phyloP scores from a whole-genome alignment of 1,140 invertebrate genomes.

The Trachymyrmex septentrionalis region DNA sequence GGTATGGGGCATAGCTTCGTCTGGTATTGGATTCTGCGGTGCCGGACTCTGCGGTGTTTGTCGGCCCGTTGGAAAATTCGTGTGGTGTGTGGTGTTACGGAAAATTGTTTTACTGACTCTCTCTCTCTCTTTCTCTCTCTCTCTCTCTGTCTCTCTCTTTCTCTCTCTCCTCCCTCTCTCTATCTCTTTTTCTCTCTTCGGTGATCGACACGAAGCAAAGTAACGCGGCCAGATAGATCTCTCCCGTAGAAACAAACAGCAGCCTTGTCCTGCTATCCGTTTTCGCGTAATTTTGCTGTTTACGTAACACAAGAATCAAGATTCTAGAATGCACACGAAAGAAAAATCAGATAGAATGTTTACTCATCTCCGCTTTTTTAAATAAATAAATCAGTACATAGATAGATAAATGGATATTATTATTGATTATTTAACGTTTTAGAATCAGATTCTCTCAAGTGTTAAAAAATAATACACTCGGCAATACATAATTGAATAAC shows the following conservation, averaged over 20 bases:
- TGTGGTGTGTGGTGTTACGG: slow-evolving; percentile 29
- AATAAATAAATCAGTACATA: background rate
- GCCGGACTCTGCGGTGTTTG: slow-evolving; percentile 24
- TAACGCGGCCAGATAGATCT: background rate
- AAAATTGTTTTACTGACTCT: slow-evolving; percentile 25
- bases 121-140: background rate
- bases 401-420: too few relatives aligned
- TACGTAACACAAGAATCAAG: background rate
- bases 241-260: too few relatives aligned
- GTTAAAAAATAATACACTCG: too few relatives aligned
- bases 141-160: too few relatives aligned
- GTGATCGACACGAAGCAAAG: background rate
- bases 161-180: background rate
- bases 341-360: background rate
- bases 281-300: background rate
- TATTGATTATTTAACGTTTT: too few relatives aligned
- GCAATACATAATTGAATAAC: too few relatives aligned
- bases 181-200: too few relatives aligned
- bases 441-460: too few relatives aligned
- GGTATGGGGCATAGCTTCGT: background rate
- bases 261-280: background rate
- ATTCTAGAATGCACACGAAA: background rate
- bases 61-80: slow-evolving; percentile 38
- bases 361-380: background rate
- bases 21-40: slow-evolving; percentile 42